Evolutionary conservation across 2,888 invertebrate genomes (phyloP).

Genomic region (Tillus elongatus): DNA sequence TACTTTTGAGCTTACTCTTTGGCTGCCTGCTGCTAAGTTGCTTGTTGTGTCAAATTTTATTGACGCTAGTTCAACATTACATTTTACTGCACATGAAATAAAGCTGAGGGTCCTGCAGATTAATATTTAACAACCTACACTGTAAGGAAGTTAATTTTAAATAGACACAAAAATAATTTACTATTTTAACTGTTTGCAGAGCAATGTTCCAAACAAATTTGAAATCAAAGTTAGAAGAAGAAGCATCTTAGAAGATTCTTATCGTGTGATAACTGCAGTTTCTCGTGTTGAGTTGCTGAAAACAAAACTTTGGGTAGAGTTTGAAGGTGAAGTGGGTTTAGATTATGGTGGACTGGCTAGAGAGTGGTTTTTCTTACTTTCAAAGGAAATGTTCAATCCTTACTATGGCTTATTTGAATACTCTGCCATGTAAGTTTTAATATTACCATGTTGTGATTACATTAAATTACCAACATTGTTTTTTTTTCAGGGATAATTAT

Average conservation of each 20-base stretch:
- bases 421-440: slow-evolving; percentile 82
- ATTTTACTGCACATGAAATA: too few relatives aligned
- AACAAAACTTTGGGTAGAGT: slow-evolving; percentile 98
- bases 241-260: slow-evolving; percentile 94
- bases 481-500: slow-evolving; percentile 80
- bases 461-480: neutral
- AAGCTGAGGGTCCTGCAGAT: too few relatives aligned
- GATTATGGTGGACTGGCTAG: slow-evolving; percentile 95
- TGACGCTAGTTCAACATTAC: too few relatives aligned
- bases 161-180: too few relatives aligned
- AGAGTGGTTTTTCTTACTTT: slow-evolving; percentile 98
- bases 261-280: slow-evolving; percentile 86
- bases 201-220: slow-evolving; percentile 94
- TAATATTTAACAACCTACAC: too few relatives aligned
- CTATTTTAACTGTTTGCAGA: too few relatives aligned
- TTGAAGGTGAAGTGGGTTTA: slow-evolving; percentile 91
- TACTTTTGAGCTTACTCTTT: too few relatives aligned
- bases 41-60: too few relatives aligned
- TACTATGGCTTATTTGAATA: slow-evolving; percentile 99
- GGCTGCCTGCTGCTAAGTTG: too few relatives aligned
- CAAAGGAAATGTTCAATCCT: slow-evolving; percentile 99
- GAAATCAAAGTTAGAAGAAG: slow-evolving; percentile 89
- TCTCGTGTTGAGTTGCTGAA: slow-evolving; percentile 86
- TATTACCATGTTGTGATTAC: neutral
- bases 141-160: too few relatives aligned